Evolutionary conservation across 2,888 invertebrate species (phyloP).

Genomic region (Rambutsinella grinnellia): DNA sequence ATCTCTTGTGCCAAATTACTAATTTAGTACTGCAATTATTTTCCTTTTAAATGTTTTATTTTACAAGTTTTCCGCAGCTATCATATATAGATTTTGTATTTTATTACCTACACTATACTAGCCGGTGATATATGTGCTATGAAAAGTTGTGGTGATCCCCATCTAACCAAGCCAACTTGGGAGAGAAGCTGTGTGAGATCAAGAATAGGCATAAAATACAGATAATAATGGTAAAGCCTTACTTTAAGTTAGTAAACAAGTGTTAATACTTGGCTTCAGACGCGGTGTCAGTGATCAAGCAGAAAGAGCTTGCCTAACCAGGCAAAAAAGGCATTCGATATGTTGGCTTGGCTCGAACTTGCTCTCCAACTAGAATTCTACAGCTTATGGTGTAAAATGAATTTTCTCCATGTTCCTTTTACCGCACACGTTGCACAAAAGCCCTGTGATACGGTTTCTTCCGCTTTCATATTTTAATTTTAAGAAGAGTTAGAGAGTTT

Average conservation of each 20-base stretch:
- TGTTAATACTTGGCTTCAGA: neutral
- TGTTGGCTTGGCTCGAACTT: too few relatives aligned
- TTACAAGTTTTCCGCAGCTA: slow-evolving; percentile 8
- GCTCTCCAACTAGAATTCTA: too few relatives aligned
- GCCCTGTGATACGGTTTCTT: too few relatives aligned
- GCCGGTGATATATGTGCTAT: neutral
- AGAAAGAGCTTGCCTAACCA: too few relatives aligned
- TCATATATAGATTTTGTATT: slow-evolving; percentile 1
- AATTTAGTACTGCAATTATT: slow-evolving; percentile 60
- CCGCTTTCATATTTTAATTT: too few relatives aligned
- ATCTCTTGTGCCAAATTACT: slow-evolving; percentile 59
- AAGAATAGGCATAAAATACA: too few relatives aligned
- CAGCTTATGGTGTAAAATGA: slow-evolving; percentile 1
- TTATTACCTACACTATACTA: too few relatives aligned
- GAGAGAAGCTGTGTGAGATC: too few relatives aligned
- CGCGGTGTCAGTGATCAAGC: too few relatives aligned
- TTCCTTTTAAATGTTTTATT: slow-evolving; percentile 43
- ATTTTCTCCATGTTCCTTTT: neutral
- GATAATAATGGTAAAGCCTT: too few relatives aligned
- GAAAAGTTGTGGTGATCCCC: neutral
- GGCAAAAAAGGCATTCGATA: too few relatives aligned
- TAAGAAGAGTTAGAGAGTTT: too few relatives aligned
- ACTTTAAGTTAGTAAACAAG: neutral
- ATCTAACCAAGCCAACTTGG: neutral
- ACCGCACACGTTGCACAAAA: neutral